These are phyloP conservation scores for Platycheirus rosarum DNA, from an alignment of 2,888 invertebrate species.

Conservation along the genomic window DNA sequence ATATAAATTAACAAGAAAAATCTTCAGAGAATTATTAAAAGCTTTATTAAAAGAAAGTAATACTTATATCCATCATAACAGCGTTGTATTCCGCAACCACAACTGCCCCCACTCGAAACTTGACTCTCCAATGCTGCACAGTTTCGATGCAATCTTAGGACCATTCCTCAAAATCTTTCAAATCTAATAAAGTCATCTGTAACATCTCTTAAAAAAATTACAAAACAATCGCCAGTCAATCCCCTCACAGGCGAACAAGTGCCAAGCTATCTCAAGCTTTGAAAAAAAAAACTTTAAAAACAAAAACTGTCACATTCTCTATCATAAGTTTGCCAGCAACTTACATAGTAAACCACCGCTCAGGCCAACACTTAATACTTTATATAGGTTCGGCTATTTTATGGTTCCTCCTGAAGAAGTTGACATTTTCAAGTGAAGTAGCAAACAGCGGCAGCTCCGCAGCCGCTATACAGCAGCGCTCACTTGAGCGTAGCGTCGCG, in stretches of 20 bases:
- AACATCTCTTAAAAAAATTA: no score
- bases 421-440: constrained; percentile 58
- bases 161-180: neutral
- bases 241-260: constrained; percentile 21
- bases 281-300: constrained; percentile 14
- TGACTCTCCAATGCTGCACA: no score
- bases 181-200: constrained; percentile 26
- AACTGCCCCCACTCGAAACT: no score
- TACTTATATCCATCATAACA: no score
- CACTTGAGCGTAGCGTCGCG: constrained; percentile 44
- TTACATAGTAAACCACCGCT: neutral
- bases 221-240: neutral
- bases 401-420: constrained; percentile 42
- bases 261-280: neutral
- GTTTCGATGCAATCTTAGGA: neutral
- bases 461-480: neutral
- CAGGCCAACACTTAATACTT: constrained; percentile 1
- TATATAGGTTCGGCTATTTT: constrained; percentile 40
- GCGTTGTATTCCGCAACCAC: no score
- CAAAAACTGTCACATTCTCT: constrained; percentile 52
- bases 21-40: no score
- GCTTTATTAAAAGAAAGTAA: no score
- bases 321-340: constrained; percentile 40
- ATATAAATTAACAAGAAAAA: no score
- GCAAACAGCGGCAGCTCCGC: constrained; percentile 24